phyloP scores from a whole-genome alignment of 2,113 vertebrate species.

The Alces alces region DNA sequence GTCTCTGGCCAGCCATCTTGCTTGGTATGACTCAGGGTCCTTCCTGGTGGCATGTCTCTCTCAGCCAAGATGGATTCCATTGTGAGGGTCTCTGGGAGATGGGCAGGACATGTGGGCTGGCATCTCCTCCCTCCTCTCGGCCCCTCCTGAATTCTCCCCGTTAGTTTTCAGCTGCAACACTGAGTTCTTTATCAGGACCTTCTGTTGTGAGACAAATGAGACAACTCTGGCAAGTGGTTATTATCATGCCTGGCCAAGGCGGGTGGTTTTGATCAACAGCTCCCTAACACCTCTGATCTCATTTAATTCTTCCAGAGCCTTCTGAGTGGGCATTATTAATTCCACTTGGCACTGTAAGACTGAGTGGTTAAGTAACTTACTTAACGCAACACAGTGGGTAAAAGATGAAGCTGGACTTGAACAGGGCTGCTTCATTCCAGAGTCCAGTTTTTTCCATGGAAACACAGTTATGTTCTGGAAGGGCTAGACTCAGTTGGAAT shows the following conservation, averaged over 20 bases:
- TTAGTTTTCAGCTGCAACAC: not conserved
- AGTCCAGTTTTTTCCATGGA: not conserved
- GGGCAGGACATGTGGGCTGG: not conserved
- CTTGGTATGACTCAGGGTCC: not conserved
- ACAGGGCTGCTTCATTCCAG: not conserved
- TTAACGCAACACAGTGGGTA: not conserved
- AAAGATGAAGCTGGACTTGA: not conserved
- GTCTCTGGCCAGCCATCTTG: not conserved
- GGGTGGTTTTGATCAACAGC: not conserved
- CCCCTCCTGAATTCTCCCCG: not conserved
- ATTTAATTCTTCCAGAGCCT: not conserved
- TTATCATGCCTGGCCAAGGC: not conserved
- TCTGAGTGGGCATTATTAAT: not conserved
- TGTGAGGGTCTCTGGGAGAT: not conserved
- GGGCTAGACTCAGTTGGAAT: not conserved
- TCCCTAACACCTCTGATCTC: not conserved
- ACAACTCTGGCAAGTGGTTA: not conserved
- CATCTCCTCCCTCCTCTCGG: not conserved
- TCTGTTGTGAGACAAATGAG: not conserved
- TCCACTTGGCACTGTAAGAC: not conserved
- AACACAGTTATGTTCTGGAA: constrained; percentile 7
- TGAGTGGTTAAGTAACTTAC: not conserved
- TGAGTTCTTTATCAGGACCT: not conserved
- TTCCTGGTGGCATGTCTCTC: not conserved
- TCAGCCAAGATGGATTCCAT: not conserved